Conservation (phyloP, 2,113 vertebrate genomes). For the Otocyon megalotis region DNA sequence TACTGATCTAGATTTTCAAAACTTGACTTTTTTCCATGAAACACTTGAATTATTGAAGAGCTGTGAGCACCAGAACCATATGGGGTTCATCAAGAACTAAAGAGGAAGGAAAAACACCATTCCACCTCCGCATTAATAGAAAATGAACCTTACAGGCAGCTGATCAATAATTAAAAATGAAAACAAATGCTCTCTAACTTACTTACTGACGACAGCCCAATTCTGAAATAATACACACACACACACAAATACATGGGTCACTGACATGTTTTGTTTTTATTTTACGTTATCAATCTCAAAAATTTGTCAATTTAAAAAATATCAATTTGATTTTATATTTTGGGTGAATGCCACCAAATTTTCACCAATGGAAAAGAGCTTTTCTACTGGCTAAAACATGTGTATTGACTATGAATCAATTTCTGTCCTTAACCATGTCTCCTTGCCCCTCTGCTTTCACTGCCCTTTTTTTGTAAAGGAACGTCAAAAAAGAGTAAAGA, state of each 20-base stretch:
- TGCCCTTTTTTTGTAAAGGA: background rate
- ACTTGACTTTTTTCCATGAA: slow-evolving; percentile 49
- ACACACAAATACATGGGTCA: slow-evolving; percentile 7
- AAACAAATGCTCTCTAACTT: slow-evolving; percentile 75
- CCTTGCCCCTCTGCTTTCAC: background rate
- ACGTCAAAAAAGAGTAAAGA: background rate
- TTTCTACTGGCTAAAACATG: background rate
- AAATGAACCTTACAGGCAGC: slow-evolving; percentile 78
- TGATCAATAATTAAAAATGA: slow-evolving; percentile 79
- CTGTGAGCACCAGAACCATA: slow-evolving; percentile 64
- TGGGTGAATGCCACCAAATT: background rate
- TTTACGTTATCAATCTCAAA: background rate
- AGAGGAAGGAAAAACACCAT: slow-evolving; percentile 64
- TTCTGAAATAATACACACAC: background rate
- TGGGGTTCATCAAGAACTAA: slow-evolving; percentile 71
- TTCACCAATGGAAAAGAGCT: background rate
- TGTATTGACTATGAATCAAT: background rate
- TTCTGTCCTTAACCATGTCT: background rate
- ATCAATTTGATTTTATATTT: slow-evolving; percentile 34
- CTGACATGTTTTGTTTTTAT: slow-evolving; percentile 42
- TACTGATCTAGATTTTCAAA: slow-evolving; percentile 46
- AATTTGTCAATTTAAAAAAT: background rate
- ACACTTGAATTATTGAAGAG: slow-evolving; percentile 74
- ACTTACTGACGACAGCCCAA: slow-evolving; percentile 28
- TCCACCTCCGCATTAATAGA: slow-evolving; percentile 64